phyloP scores from a whole-genome alignment of 2,113 vertebrate genomes.

The Odocoileus virginianus region DNA sequence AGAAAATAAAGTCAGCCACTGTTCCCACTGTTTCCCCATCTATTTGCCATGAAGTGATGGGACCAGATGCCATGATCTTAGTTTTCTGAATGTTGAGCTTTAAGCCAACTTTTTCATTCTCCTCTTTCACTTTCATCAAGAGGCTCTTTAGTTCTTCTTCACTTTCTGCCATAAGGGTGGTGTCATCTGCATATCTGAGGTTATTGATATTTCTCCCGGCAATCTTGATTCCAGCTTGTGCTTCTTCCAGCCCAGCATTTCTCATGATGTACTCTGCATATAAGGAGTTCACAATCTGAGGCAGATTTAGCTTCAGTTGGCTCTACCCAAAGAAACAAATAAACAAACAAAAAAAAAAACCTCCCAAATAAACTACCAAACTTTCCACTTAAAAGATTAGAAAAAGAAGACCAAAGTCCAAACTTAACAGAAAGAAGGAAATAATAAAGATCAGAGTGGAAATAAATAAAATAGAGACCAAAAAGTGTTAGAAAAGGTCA shows the following conservation, averaged over 20 bases:
- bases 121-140: not conserved
- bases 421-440: not conserved
- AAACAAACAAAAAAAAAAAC: not conserved
- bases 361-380: not conserved
- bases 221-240: not conserved
- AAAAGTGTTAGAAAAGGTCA: not conserved
- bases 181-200: not conserved
- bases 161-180: not conserved
- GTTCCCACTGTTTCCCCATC: not conserved
- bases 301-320: not conserved
- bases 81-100: not conserved
- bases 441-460: not conserved
- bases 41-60: not conserved
- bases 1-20: fast-evolving
- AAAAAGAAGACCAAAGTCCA: not conserved
- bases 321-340: not conserved
- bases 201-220: not conserved
- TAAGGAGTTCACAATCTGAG: not conserved
- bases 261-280: not conserved
- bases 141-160: not conserved
- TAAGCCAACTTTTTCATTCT: not conserved
- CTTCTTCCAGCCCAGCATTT: fast-evolving
- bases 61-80: not conserved
- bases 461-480: not conserved
- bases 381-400: not conserved